Percentiles rank a stretch among this genome's conserved stretches.
phyloP scores from a whole-genome alignment of 2,113 vertebrate genomes.

The Tichodroma muraria region DNA sequence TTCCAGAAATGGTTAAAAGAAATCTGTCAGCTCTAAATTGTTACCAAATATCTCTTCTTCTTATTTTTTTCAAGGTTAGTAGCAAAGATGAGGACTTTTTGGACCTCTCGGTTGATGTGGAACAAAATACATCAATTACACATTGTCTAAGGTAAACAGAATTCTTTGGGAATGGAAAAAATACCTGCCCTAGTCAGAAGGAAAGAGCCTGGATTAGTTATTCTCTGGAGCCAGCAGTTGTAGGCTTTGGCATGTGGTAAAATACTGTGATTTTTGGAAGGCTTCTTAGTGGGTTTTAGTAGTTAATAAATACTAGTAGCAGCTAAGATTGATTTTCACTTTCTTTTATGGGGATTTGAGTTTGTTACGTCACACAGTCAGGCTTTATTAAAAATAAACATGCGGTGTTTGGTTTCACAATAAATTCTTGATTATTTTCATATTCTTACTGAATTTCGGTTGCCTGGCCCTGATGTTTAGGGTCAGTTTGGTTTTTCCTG shows the following conservation, averaged over 20 bases:
- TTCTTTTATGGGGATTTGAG: not conserved
- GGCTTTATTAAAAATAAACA: not conserved
- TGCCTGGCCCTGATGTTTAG: not conserved
- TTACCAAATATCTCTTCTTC: not conserved
- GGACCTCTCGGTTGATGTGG: conserved; percentile 90
- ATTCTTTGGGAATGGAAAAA: not conserved
- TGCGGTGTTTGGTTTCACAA: not conserved
- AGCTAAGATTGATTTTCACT: not conserved
- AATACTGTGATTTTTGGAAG: not conserved
- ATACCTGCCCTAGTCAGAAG: not conserved
- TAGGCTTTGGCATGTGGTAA: not conserved
- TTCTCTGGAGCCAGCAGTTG: not conserved
- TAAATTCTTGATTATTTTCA: not conserved
- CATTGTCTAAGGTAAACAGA: conserved; percentile 84
- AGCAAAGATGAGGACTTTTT: conserved; percentile 94
- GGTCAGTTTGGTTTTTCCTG: not conserved
- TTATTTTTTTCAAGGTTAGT: conserved; percentile 78
- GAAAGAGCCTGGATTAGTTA: not conserved
- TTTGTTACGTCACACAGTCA: not conserved
- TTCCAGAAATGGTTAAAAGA: not conserved
- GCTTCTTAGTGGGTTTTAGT: not conserved
- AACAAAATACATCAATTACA: conserved; percentile 94
- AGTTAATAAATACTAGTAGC: not conserved
- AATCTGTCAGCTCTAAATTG: not conserved
- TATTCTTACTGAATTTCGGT: not conserved